Conservation (phyloP, 2,113 vertebrate species). For the Catharus fuscescens region DNA sequence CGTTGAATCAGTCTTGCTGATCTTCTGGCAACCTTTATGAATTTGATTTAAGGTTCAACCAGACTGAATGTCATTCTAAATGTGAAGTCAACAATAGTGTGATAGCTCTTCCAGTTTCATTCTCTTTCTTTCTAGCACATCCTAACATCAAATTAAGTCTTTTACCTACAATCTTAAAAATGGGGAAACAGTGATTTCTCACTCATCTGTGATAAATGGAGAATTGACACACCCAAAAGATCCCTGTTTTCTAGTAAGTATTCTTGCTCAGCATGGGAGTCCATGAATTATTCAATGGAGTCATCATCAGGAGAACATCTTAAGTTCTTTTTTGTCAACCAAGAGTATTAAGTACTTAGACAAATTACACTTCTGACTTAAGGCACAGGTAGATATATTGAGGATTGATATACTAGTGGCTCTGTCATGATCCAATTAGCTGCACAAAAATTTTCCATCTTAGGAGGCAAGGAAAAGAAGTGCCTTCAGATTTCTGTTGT, state of each 20-base stretch:
- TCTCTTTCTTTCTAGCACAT: neutral
- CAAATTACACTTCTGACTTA: neutral
- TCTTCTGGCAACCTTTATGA: neutral
- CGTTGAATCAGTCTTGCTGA: neutral
- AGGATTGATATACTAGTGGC: neutral
- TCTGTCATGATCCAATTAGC: neutral
- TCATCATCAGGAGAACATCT: neutral
- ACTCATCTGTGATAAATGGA: neutral
- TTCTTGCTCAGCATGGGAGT: neutral
- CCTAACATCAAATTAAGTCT: neutral
- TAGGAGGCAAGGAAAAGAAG: neutral
- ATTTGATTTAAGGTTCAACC: neutral
- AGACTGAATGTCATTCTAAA: neutral
- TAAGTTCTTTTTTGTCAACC: neutral
- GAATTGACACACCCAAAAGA: neutral
- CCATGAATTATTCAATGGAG: neutral
- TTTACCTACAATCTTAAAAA: neutral
- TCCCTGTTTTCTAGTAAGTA: neutral
- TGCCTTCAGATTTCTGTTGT: neutral
- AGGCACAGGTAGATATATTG: neutral
- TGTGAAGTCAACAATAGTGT: neutral
- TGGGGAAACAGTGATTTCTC: neutral
- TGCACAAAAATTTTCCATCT: neutral
- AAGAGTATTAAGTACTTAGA: neutral
- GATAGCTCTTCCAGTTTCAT: neutral